phyloP scores from a whole-genome alignment of 2,113 vertebrate genomes.

The Herpetotheres cachinnans region DNA sequence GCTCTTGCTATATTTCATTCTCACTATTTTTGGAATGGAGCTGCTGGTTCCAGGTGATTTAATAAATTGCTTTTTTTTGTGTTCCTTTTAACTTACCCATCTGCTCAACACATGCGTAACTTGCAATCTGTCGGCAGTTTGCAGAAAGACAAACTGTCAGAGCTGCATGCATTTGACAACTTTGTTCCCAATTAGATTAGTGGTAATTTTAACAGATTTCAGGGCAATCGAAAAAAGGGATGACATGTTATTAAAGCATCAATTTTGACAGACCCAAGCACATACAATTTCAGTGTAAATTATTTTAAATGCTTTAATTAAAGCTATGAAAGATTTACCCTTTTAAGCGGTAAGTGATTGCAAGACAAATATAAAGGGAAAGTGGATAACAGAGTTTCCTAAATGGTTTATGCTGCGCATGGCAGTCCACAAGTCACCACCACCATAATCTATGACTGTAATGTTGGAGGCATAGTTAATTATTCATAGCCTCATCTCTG shows the following conservation, averaged over 20 bases:
- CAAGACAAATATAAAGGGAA: conserved; percentile 81
- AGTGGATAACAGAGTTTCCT: conserved; percentile 76
- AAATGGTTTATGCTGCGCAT: conserved; percentile 76
- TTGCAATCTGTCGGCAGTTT: conserved; percentile 87
- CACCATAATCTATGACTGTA: conserved; percentile 76
- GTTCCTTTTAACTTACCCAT: conserved; percentile 88
- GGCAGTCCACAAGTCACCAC: conserved; percentile 74
- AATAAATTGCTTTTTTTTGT: conserved; percentile 86
- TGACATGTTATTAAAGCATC: conserved; percentile 84
- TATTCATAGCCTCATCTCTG: conserved; percentile 80
- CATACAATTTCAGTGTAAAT: conserved; percentile 82
- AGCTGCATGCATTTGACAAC: conserved; percentile 82
- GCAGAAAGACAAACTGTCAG: conserved; percentile 87
- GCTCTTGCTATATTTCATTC: conserved; percentile 88
- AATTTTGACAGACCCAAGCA: conserved; percentile 81
- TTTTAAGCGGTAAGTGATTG: conserved; percentile 79
- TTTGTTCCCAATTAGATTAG: conserved; percentile 87
- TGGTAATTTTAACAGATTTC: conserved; percentile 89
- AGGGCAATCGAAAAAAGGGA: conserved; percentile 80
- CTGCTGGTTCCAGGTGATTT: conserved; percentile 89
- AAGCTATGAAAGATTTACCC: conserved; percentile 81
- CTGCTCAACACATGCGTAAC: conserved; percentile 87
- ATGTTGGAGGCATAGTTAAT: conserved; percentile 79
- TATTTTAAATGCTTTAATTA: conserved; percentile 86
- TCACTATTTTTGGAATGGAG: conserved; percentile 87